Conservation (phyloP, 2,113 vertebrate species). For the Tringa solitaria region DNA sequence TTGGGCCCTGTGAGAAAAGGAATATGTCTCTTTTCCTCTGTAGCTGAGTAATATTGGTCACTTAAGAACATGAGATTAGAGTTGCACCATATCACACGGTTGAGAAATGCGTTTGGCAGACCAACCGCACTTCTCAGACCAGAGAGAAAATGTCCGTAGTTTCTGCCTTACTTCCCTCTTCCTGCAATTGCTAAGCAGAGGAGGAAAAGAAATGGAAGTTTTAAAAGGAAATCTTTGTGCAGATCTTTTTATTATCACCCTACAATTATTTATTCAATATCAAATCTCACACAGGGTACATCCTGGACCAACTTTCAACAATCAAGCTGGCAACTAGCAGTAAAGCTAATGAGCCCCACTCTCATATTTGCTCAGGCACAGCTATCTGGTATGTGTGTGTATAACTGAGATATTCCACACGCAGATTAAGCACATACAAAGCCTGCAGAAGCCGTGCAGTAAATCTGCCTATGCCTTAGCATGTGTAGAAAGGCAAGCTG, state of each 20-base stretch:
- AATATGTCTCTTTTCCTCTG: background rate
- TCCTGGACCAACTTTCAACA: background rate
- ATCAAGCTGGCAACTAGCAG: background rate
- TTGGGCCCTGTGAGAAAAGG: background rate
- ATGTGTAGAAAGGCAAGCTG: background rate
- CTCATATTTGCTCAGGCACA: background rate
- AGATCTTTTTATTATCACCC: background rate
- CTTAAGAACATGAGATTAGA: background rate
- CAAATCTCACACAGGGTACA: background rate
- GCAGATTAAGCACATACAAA: background rate
- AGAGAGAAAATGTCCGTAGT: background rate
- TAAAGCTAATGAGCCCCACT: background rate
- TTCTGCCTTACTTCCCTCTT: background rate
- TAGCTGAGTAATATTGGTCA: background rate
- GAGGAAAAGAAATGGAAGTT: background rate
- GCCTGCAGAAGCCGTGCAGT: background rate
- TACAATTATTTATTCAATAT: background rate
- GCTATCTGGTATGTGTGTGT: accelerated
- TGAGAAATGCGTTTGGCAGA: background rate
- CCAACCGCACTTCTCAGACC: background rate
- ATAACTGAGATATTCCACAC: background rate
- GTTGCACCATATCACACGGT: background rate
- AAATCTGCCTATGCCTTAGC: background rate
- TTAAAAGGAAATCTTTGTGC: background rate
- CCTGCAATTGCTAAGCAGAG: background rate